Percentiles rank a stretch among this genome's conserved stretches.
These are phyloP conservation scores for Tetraodon nigroviridis DNA, from an alignment of 2,113 vertebrate species.

Conservation along the genomic window DNA sequence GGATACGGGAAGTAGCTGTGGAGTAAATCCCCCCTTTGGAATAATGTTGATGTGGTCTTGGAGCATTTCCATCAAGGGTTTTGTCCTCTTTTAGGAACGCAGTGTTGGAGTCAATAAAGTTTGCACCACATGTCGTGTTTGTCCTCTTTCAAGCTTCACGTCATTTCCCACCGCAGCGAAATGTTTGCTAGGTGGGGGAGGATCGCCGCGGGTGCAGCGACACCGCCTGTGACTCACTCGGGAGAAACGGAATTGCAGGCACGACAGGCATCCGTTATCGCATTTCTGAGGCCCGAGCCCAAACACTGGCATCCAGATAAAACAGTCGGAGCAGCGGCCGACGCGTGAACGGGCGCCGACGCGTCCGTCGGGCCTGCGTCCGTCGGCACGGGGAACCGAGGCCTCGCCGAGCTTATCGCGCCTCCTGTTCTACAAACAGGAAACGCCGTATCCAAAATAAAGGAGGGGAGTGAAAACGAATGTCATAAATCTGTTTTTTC, in stretches of 20 bases:
- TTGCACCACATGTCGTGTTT: constrained; percentile 27
- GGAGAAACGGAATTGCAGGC: constrained; percentile 25
- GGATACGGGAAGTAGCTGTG: constrained; percentile 6
- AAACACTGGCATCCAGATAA: constrained; percentile 38
- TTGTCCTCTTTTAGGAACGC: constrained; percentile 41
- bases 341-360: constrained; percentile 1
- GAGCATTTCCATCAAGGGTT: constrained; percentile 26
- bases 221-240: constrained; percentile 8
- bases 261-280: constrained; percentile 37
- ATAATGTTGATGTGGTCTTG: constrained; percentile 16
- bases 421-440: background rate
- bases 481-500: too few species aligned
- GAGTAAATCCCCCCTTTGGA: constrained; percentile 29
- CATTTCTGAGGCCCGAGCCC: constrained; percentile 13
- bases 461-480: background rate
- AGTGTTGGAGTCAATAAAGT: constrained; percentile 60
- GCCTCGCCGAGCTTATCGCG: too few species aligned
- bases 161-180: too few species aligned
- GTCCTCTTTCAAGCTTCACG: constrained; percentile 11
- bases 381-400: too few species aligned
- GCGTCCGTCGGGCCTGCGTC: background rate
- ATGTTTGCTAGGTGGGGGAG: background rate
- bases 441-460: background rate
- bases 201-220: background rate
- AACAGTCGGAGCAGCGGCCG: constrained; percentile 6